Evolutionary conservation across 2,888 invertebrate species (phyloP).

Genomic region (Mermis nigrescens): DNA sequence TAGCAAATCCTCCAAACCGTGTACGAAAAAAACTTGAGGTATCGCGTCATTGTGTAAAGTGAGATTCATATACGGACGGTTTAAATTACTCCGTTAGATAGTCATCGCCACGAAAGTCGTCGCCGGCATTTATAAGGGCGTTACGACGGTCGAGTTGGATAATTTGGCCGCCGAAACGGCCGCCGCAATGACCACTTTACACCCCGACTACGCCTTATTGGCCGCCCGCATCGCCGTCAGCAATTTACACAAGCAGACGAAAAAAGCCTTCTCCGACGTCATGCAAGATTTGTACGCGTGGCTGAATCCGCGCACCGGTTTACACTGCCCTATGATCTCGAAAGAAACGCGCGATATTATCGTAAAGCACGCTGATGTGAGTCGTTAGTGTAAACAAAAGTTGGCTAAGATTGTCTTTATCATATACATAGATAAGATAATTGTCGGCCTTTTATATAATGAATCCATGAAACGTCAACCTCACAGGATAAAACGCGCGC

Average conservation of each 20-base stretch:
- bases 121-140: conserved; percentile 79
- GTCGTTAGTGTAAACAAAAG: conserved; percentile 15
- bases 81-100: too few species aligned
- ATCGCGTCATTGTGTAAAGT: too few species aligned
- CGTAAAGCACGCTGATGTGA: conserved; percentile 56
- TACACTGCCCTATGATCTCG: conserved; percentile 61
- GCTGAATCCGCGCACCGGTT: conserved; percentile 51
- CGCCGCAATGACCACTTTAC: conserved; percentile 89
- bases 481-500: too few species aligned
- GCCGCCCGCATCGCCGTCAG: conserved; percentile 71
- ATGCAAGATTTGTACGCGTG: conserved; percentile 62
- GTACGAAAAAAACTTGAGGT: too few species aligned
- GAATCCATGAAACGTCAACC: too few species aligned
- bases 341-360: conserved; percentile 59
- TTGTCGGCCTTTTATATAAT: too few species aligned
- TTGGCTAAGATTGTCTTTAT: too few species aligned
- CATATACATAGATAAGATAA: too few species aligned
- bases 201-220: conserved; percentile 70
- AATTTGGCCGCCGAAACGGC: conserved; percentile 94
- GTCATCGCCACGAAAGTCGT: conserved; percentile 54
- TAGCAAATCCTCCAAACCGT: too few species aligned
- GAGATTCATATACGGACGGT: too few species aligned
- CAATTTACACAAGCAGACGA: conserved; percentile 93
- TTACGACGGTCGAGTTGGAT: conserved; percentile 86
- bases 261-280: conserved; percentile 76